Base-by-base conservation (phyloP, 2,797 vertebrate genomes). In the Argya squamiceps region DNA sequence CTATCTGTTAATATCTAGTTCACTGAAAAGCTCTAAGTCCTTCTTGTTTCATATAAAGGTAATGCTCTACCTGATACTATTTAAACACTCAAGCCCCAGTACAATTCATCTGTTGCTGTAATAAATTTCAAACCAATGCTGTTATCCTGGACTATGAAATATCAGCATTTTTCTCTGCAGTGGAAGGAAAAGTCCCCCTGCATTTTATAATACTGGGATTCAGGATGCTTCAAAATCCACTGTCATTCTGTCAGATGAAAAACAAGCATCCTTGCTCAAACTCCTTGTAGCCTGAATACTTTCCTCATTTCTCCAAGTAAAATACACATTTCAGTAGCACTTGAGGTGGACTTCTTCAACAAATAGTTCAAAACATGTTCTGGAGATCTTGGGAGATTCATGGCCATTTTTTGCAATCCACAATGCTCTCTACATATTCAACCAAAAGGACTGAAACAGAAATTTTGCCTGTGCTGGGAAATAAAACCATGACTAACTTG, bases 1-100 rank as follows among this genome's bases (percentile, higher is more conserved):
- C 97, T 97, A 96, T 96, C 96, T 94, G 78, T 83, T 94, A 94
- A 69, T 96, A 95, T 88, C 92, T 93, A 91, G 70, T 95, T 96
- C 75, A 95, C 93, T 91, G 77, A n/a, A 83, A 92, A 91, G 47
- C 83, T 88, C 77, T 73, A 24, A 95, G 81, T 19, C 43, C 37
- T 91, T 84, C 73, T 84, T 80, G 27, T 75, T 83, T 86, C 49
- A 60, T 88, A 32, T 13, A 30, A 95, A 92, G 60, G 58, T 88
- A 86, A 4, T 44, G 34, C 83, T 75, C 47, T 86, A 85, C 73
- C 78, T 94, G 63, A 63, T 79, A 5, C 53, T 60, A 30, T 88
- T 92, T 79, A 59, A 93, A 39, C 26, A 60, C 71, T 86, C 32
- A 32, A 96, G 26, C 15, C 52, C 43, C 34, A 34, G 32, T 24